Percentiles rank a stretch among this genome's conserved stretches.
phyloP scores from a whole-genome alignment of 2,888 invertebrate genomes.

The Meloe dianella region DNA sequence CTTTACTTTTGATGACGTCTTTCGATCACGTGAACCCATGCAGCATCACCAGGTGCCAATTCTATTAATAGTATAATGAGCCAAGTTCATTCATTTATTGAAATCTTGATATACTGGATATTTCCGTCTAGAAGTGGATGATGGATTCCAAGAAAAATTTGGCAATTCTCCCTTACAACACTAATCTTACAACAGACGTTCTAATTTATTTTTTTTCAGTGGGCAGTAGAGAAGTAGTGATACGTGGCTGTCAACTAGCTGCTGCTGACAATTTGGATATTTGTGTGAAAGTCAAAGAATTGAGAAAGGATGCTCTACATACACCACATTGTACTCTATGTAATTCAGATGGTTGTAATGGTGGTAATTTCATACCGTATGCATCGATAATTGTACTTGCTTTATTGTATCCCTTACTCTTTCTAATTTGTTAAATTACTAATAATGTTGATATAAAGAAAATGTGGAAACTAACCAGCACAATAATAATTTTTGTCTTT shows the following conservation, averaged over 20 bases:
- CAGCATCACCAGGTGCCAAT: no score
- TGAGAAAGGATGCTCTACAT: constrained; percentile 41
- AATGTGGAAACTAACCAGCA: background rate
- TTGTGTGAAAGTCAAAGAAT: constrained; percentile 50
- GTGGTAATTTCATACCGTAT: background rate
- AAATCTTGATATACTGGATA: no score
- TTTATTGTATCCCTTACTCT: constrained; percentile 3
- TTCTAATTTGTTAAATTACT: background rate
- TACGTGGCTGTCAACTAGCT: constrained; percentile 55
- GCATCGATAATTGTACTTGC: constrained; percentile 25
- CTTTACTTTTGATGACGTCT: no score
- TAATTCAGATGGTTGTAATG: constrained; percentile 64
- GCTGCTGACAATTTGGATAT: constrained; percentile 50
- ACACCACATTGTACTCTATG: constrained; percentile 57
- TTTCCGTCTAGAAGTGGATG: no score
- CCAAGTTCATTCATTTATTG: no score
- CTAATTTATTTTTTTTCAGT: constrained; percentile 51
- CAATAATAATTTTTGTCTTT: background rate
- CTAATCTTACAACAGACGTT: no score
- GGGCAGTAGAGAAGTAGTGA: constrained; percentile 47
- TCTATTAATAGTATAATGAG: no score
- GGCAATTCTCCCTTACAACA: no score
- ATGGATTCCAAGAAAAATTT: no score
- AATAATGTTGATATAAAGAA: no score
- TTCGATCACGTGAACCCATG: no score